Evolutionary conservation across 2,888 invertebrate genomes (phyloP).

Genomic region (Eristalis tenax): DNA sequence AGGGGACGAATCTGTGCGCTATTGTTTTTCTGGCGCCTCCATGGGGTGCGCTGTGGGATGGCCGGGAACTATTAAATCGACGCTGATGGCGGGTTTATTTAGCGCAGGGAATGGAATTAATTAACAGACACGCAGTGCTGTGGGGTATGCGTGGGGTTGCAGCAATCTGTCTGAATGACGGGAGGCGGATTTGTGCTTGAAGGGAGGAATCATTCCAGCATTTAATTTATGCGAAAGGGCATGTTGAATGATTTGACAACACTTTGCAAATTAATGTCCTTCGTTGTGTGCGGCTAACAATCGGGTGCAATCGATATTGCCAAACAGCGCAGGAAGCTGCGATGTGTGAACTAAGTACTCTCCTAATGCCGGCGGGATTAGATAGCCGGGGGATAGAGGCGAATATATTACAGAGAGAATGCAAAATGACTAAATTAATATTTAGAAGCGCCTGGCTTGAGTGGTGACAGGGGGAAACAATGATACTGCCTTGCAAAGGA

Average conservation of each 20-base stretch:
- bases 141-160: neutral
- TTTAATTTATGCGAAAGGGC: neutral
- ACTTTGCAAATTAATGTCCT: neutral
- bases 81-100: neutral
- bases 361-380: neutral
- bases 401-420: too few relatives aligned
- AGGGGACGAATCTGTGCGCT: slow-evolving; percentile 18
- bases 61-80: neutral
- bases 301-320: neutral
- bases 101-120: neutral
- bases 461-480: too few relatives aligned
- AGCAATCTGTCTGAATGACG: neutral
- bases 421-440: too few relatives aligned
- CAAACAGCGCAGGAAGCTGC: neutral
- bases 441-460: too few relatives aligned
- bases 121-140: neutral
- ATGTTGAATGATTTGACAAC: neutral
- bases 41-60: neutral
- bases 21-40: neutral
- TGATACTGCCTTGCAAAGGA: too few relatives aligned
- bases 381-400: neutral
- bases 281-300: neutral
- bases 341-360: neutral
- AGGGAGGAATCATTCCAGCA: neutral
- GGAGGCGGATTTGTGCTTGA: neutral